These are phyloP conservation scores for Morelia viridis DNA, from an alignment of 2,797 vertebrate genomes.

Conservation along the genomic window DNA sequence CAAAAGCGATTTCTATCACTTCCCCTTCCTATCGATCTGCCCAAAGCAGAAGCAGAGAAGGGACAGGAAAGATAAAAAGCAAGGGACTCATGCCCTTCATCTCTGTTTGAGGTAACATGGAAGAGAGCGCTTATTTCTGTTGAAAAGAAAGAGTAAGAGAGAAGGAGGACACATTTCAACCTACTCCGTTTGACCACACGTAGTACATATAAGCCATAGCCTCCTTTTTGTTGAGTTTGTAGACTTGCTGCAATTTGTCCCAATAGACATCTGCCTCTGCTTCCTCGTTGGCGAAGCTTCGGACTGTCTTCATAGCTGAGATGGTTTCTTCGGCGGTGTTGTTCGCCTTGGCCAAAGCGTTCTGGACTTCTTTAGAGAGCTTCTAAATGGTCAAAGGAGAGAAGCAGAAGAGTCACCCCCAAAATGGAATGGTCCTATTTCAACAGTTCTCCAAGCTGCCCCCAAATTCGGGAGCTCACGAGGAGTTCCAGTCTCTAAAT, in stretches of 20 bases:
- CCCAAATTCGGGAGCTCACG: background rate
- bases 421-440: background rate
- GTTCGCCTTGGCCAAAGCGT: constrained; percentile 88
- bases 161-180: constrained; percentile 51
- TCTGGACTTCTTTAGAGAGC: constrained; percentile 92
- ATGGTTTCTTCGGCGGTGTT: constrained; percentile 93
- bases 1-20: background rate
- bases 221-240: constrained; percentile 87
- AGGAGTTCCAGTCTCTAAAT: background rate
- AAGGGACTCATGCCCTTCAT: no score
- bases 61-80: background rate
- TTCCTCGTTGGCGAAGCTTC: constrained; percentile 91
- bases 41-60: background rate
- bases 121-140: no score
- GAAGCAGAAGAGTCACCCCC: background rate
- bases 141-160: background rate
- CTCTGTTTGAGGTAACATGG: background rate
- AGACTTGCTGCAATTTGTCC: constrained; percentile 84
- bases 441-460: no score
- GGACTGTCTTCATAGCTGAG: constrained; percentile 91
- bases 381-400: constrained; percentile 70
- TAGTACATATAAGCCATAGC: constrained; percentile 89
- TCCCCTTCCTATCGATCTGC: background rate
- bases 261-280: constrained; percentile 82
- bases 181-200: constrained; percentile 89